These are phyloP conservation scores for Synergus umbraculus DNA, from an alignment of 2,888 invertebrate genomes.

Conservation along the genomic window DNA sequence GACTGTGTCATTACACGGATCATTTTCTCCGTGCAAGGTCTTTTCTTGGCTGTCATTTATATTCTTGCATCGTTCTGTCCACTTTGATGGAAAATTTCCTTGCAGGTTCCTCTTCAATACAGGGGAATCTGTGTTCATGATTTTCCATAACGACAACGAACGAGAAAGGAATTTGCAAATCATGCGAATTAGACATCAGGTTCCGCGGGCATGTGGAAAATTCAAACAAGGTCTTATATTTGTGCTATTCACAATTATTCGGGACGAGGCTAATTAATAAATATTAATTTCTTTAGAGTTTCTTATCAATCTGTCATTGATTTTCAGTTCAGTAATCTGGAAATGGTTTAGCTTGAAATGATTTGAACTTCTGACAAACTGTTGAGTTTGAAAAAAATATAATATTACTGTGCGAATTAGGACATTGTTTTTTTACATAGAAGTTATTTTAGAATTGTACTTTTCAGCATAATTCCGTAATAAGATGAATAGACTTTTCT, in stretches of 20 bases:
- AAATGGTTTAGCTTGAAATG: too few relatives aligned
- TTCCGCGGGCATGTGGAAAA: neutral
- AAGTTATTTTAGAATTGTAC: neutral
- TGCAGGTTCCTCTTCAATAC: conserved; percentile 7
- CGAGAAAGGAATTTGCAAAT: neutral
- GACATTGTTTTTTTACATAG: neutral
- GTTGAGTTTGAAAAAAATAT: neutral
- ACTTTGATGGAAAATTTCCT: conserved; percentile 20
- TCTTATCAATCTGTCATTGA: too few relatives aligned
- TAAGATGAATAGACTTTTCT: neutral
- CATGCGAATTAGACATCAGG: neutral
- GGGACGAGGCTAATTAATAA: too few relatives aligned
- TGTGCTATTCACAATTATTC: too few relatives aligned
- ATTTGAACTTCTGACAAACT: too few relatives aligned
- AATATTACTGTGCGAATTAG: conserved; percentile 23
- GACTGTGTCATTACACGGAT: conserved; percentile 44
- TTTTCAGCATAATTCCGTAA: neutral
- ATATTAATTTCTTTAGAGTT: too few relatives aligned
- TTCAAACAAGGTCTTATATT: too few relatives aligned
- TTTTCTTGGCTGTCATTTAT: conserved; percentile 37
- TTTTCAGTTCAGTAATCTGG: neutral
- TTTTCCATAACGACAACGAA: neutral
- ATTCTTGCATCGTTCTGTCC: conserved; percentile 38
- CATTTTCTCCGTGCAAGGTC: conserved; percentile 44
- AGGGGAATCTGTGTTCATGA: neutral